Conservation (phyloP, 2,888 invertebrate genomes). For the Zygaena filipendulae region DNA sequence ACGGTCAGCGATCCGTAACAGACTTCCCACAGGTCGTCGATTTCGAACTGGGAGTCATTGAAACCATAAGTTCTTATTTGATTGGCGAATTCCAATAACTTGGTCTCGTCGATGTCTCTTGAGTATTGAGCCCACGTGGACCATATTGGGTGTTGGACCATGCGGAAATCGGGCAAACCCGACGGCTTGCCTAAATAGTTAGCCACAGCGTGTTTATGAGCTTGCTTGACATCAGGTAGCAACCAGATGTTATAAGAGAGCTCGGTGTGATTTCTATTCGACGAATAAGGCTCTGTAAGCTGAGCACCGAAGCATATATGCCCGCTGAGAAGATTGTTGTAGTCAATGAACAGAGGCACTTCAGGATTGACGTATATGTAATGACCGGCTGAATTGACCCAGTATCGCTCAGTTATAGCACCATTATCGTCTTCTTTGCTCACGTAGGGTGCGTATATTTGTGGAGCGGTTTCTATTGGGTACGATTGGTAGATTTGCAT, state of each 20-base stretch:
- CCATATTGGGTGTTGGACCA: conserved; percentile 87
- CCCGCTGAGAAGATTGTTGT: conserved; percentile 64
- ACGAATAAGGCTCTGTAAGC: conserved; percentile 65
- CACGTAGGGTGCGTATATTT: conserved; percentile 63
- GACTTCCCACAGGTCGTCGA: conserved; percentile 89
- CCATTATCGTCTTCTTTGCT: conserved; percentile 61
- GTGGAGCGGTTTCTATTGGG: conserved; percentile 67
- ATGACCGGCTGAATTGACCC: conserved; percentile 78
- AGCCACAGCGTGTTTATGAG: conserved; percentile 72
- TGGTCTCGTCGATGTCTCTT: conserved; percentile 68
- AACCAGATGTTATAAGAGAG: conserved; percentile 73
- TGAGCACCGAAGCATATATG: conserved; percentile 69
- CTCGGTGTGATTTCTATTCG: conserved; percentile 33
- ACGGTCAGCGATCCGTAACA: conserved; percentile 86
- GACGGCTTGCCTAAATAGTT: conserved; percentile 72
- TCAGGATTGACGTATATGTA: conserved; percentile 72
- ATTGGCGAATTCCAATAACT: conserved; percentile 72
- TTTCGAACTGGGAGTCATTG: conserved; percentile 80
- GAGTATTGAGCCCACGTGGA: conserved; percentile 86
- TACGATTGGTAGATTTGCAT: conserved; percentile 69
- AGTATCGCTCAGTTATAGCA: conserved; percentile 74
- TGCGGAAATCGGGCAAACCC: conserved; percentile 71
- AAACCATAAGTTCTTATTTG: conserved; percentile 74
- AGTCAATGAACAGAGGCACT: conserved; percentile 77
- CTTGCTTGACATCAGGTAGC: conserved; percentile 63